Evolutionary conservation across 2,888 invertebrate species (phyloP).

Genomic region (Machimus rusticus): DNA sequence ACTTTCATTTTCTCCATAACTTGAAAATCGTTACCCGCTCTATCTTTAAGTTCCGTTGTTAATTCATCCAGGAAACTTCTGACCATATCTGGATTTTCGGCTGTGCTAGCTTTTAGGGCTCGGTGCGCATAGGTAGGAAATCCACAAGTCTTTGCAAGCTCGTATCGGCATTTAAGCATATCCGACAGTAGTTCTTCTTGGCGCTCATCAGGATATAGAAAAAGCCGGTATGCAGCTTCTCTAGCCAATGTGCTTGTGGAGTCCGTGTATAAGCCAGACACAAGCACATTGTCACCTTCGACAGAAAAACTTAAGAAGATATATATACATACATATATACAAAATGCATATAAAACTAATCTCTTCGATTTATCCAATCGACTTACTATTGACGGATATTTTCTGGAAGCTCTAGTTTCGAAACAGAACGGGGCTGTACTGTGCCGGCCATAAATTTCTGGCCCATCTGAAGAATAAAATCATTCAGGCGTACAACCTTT

Average conservation of each 20-base stretch:
- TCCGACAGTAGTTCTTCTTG: conserved; percentile 80
- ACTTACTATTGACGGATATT: conserved; percentile 78
- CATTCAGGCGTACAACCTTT: conserved; percentile 86
- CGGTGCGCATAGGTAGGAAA: conserved; percentile 89
- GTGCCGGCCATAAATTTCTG: conserved; percentile 84
- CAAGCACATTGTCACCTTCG: conserved; percentile 76
- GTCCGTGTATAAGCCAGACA: conserved; percentile 85
- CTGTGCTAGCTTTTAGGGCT: conserved; percentile 86
- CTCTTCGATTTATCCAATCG: not conserved
- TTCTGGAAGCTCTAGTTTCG: conserved; percentile 72
- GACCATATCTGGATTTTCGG: conserved; percentile 82
- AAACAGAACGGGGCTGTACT: conserved; percentile 72
- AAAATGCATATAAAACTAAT: not conserved
- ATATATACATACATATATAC: not conserved
- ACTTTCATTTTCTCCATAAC: conserved; percentile 79
- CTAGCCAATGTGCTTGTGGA: conserved; percentile 79
- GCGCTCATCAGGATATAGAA: conserved; percentile 76
- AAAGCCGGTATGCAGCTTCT: conserved; percentile 88
- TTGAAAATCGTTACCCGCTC: conserved; percentile 78
- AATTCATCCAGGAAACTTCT: conserved; percentile 80
- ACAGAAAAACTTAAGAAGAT: conserved; percentile 64
- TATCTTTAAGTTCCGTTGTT: conserved; percentile 72
- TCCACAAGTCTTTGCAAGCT: conserved; percentile 87
- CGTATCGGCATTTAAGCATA: conserved; percentile 76
- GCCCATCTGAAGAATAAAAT: conserved; percentile 82